Evolutionary conservation across 2,888 invertebrate species (phyloP), one percentile per base, ranked within the genome.

Genomic region (Calliscelio sp.): DNA sequence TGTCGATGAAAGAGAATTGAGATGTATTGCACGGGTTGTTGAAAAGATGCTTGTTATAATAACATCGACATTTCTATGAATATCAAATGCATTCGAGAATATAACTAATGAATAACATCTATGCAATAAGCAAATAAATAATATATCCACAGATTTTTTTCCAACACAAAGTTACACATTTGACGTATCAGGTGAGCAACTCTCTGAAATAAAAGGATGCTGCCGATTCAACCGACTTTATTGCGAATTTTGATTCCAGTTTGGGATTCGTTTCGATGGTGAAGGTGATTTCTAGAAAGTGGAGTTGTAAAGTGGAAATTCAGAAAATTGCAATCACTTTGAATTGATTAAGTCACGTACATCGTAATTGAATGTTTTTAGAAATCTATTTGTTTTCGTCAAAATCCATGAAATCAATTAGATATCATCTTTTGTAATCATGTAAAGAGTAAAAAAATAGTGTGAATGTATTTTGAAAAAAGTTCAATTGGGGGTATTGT

Each of bases 21-120:
- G 80, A 82, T 80, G 82, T 82, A 82, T 85, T 82, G 75, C 82
- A 81, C 70, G 71, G 38, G 41, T 46, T 41, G 28, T 55, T 85
- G 82, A 85, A 85, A 85, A 80, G 80, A 85, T 82, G 59, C 82
- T 80, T 70, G 77, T 85, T 85, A 85, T 85, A 82, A 85, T 85
- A 85, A 71, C 75, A 75, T 61, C 79, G 71, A 66, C 79, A 61
- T 71, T 80, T 75, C 82, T 82, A 61, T 79, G 73, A 82, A 82
- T 85, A 77, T 80, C 25, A 75, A 59, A 80, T 80, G 49, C 61
- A 70, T 57, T 75, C 14, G 38, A 75, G 65, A 38, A 14, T 35
- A n/a, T 16, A 46, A 61, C 46, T 82, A 82, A 85, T 82, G 82
- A 85, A 77, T 85, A 75, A 61, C 80, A 55, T 71, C 32, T 24